Evolutionary conservation across 2,797 vertebrate species (phyloP), one percentile per base, ranked within the genome.

Genomic region (Acipenser transmontanus): DNA sequence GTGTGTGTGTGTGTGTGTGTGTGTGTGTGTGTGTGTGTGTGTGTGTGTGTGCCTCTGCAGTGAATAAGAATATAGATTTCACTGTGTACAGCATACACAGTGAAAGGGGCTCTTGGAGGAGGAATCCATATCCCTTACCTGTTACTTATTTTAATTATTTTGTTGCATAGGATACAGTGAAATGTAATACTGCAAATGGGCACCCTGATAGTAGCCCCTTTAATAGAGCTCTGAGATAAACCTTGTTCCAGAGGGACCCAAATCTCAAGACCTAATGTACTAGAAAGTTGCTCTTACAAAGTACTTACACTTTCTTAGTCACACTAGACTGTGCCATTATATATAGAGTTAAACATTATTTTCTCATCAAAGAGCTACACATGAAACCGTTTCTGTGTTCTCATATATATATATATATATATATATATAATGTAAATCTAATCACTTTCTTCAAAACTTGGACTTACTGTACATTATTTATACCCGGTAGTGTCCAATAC

Each of bases 101-200:
- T 81, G 81, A 89, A 89, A 84, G 78, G 80, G 78, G 80, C 85
- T 88, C 85, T 87, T 82, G 84, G 86, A 82, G 86, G 80, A 80
- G 76, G 72, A 77, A 81, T 78, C 67, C 63, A 78, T 85, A 84
- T 86, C 85, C 81, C 78, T 87, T 87, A 84, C 84, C 85, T 88
- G 83, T 86, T 86, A 80, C 81, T 80, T 80, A 79, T 78, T 84
- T 88, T 82, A 85, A 86, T 87, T 83, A 87, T 85, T 84, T 80
- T 81, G 75, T 81, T 77, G 80, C 80, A 78, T 79, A 78, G 82
- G 77, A 81, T 81, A 78, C 81, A 60, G 68, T 78, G 89, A 85
- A 90, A 91, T 82, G 74, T 74, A 85, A 92, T 86, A 91, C 88
- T 85, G 8, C 11, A 68, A 62, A 68, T 68, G 62, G 62, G 59